Conservation (phyloP, 2,888 invertebrate species). For the Drosophila prostipennis region DNA sequence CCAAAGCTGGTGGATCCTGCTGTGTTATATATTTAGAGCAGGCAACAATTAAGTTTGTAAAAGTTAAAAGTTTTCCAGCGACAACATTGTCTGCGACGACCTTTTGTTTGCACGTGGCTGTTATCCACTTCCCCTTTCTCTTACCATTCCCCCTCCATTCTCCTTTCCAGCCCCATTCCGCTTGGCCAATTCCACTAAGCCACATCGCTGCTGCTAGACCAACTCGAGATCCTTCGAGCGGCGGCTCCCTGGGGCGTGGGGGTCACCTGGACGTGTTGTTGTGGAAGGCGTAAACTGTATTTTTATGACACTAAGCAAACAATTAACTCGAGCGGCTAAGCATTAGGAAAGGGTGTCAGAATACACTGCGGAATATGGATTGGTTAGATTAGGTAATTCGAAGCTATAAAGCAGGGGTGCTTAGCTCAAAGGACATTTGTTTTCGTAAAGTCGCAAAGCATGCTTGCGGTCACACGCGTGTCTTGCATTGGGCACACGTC, state of each 20-base stretch:
- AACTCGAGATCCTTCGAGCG: neutral
- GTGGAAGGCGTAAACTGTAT: constrained; percentile 74
- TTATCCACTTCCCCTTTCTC: constrained; percentile 19
- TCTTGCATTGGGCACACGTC: no score
- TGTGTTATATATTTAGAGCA: constrained; percentile 47
- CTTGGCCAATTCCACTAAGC: constrained; percentile 37
- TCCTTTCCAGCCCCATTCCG: constrained; percentile 15
- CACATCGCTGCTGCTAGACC: constrained; percentile 17
- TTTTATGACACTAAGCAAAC: constrained; percentile 77
- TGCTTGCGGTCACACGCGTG: no score
- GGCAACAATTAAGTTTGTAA: constrained; percentile 74
- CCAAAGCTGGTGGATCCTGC: constrained; percentile 18
- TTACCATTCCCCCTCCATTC: neutral
- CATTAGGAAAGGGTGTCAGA: constrained; percentile 17
- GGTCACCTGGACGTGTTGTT: constrained; percentile 59
- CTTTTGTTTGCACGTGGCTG: constrained; percentile 70
- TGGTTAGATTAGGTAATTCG: no score
- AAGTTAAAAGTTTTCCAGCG: constrained; percentile 74
- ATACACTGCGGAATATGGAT: neutral
- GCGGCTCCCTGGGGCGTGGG: neutral
- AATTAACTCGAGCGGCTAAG: constrained; percentile 63
- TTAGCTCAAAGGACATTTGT: no score
- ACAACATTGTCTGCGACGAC: constrained; percentile 73
- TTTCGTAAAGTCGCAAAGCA: no score
- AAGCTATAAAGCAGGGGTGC: no score